phyloP scores from a whole-genome alignment of 2,797 vertebrate species.

The Gymnocypris eckloni region DNA sequence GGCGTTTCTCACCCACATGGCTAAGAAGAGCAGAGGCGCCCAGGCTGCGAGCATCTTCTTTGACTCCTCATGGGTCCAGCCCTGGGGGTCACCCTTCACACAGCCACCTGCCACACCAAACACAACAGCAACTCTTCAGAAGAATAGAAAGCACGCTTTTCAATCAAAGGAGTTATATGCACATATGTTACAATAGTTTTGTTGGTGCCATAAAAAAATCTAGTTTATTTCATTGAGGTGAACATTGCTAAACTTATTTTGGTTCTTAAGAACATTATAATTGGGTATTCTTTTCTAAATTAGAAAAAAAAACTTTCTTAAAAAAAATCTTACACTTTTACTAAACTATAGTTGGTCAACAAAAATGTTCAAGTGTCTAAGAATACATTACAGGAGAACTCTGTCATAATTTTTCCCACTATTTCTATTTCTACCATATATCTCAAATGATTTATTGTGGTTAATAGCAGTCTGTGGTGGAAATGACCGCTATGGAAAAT shows the following conservation, averaged over 20 bases:
- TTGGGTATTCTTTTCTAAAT: neutral
- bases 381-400: neutral
- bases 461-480: neutral
- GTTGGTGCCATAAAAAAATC: neutral
- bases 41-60: slow-evolving; percentile 98
- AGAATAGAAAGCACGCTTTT: neutral
- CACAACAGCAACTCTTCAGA: slow-evolving; percentile 40
- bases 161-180: neutral
- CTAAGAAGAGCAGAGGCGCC: slow-evolving; percentile 97
- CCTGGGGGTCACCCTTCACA: slow-evolving; percentile 95
- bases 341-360: too few relatives aligned
- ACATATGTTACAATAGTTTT: neutral
- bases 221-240: neutral
- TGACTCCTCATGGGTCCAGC: slow-evolving; percentile 99
- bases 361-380: neutral
- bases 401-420: too few relatives aligned
- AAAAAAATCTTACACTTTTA: too few relatives aligned
- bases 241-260: neutral
- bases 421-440: neutral
- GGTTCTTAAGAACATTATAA: neutral
- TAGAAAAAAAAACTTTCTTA: neutral
- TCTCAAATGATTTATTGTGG: neutral
- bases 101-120: slow-evolving; percentile 80
- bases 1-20: slow-evolving; percentile 92
- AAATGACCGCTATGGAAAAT: neutral